Evolutionary conservation across 2,888 invertebrate species (phyloP), one percentile per base, ranked within the genome.

Genomic region (Brachyptera risi): DNA sequence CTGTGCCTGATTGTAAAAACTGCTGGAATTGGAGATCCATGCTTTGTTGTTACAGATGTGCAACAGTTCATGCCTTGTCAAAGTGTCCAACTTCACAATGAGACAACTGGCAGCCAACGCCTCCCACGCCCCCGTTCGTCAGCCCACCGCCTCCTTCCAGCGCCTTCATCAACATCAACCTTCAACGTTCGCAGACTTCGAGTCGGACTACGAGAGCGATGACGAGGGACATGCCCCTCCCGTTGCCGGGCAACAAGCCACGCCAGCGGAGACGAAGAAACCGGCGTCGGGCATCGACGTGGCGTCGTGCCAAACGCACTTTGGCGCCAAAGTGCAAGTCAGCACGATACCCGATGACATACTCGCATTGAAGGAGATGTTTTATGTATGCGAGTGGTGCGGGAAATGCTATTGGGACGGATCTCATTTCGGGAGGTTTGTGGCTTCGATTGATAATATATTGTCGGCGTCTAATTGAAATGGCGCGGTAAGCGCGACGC

Each of bases 391-490:
- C 75, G 83, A 84, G 66, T 72, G 71, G 26, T 92, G 91, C 76
- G 91, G 90, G 0, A 87, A 86, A 72, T 78, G 88, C 56, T 89
- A 84, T 73, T 90, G 90, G 87, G 85, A 87, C 65, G 81, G 81
- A 1, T 71, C 72, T 1, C 78, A 79, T 70, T 74, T 79, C 27
- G 61, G 61, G n/a, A 56, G 60, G 9, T 47, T 60, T n/a, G 24
- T 63, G 7, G 31, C 37, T 9, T 31, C 31, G 7, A 31, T 31
- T 31, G 11, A 31, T 7, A 11, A 31, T 7, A 31, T 7, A 5
- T 31, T 31, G 31, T 31, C 5, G 31, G n/a, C n/a, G n/a, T n/a
- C n/a, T n/a, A n/a, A n/a, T n/a, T n/a, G n/a, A n/a, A n/a, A n/a
- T n/a, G n/a, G n/a, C n/a, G n/a, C n/a, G n/a, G n/a, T n/a, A n/a